These are phyloP conservation scores for Calycopis cecrops DNA, from an alignment of 1,140 invertebrate species.

Conservation along the genomic window DNA sequence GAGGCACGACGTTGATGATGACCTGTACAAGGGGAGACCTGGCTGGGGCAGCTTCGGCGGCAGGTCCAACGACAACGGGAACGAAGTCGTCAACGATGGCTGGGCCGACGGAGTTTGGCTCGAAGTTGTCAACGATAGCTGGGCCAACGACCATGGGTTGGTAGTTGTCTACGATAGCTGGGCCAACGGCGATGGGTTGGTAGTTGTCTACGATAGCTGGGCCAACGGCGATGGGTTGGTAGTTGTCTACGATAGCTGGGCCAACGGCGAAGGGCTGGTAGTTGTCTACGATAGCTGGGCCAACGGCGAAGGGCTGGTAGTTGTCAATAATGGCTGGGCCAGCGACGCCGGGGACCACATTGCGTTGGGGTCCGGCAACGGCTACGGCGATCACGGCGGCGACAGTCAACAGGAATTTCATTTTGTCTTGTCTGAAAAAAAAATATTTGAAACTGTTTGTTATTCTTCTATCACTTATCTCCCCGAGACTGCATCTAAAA, in stretches of 20 bases:
- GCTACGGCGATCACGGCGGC: constrained; percentile 36
- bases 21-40: constrained; percentile 14
- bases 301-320: constrained; percentile 19
- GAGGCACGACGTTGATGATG: constrained; percentile 11
- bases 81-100: constrained; percentile 12
- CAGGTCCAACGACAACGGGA: constrained; percentile 20
- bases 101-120: constrained; percentile 10
- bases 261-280: too few species aligned
- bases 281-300: too few species aligned
- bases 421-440: constrained; percentile 23
- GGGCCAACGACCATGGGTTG: constrained; percentile 9
- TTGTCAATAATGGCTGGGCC: constrained; percentile 25
- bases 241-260: constrained; percentile 17
- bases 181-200: background rate
- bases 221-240: background rate
- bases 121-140: constrained; percentile 8
- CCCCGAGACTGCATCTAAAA: too few species aligned
- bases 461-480: too few species aligned
- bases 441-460: too few species aligned
- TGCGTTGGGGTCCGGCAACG: constrained; percentile 28
- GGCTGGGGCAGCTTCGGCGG: constrained; percentile 8
- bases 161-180: too few species aligned
- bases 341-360: background rate
- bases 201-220: background rate
- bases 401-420: constrained; percentile 33